Conservation (phyloP, 2,888 invertebrate genomes). For the Drosophila neutralis region DNA sequence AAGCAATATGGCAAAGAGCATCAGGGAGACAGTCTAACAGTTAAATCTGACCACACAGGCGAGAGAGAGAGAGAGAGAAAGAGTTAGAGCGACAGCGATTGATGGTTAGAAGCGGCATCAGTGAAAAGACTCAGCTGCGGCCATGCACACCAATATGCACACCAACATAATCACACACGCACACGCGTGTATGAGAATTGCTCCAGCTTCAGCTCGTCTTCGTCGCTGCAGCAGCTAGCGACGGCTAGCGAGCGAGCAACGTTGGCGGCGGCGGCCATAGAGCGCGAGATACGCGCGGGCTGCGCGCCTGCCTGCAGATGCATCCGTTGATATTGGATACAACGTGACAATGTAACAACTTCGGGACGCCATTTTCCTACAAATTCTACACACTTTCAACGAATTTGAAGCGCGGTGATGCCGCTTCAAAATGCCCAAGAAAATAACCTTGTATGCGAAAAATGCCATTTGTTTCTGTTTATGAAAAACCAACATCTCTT, state of each 20-base stretch:
- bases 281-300: constrained; percentile 16
- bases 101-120: constrained; percentile 33
- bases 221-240: constrained; percentile 1
- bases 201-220: constrained; percentile 14
- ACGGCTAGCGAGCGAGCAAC: constrained; percentile 7
- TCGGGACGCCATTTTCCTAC: constrained; percentile 20
- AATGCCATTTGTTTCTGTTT: constrained; percentile 50
- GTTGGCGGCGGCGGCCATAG: constrained; percentile 9
- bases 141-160: constrained; percentile 14
- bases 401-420: constrained; percentile 29
- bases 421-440: constrained; percentile 37
- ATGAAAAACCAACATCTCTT: constrained; percentile 4
- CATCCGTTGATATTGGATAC: constrained; percentile 14
- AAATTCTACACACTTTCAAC: constrained; percentile 3
- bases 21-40: constrained; percentile 32
- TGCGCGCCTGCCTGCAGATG: constrained; percentile 11
- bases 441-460: constrained; percentile 46
- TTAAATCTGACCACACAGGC: constrained; percentile 31
- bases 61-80: constrained; percentile 21
- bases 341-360: constrained; percentile 1
- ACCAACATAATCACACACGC: constrained; percentile 5
- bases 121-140: constrained; percentile 13
- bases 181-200: not conserved
- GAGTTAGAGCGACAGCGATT: constrained; percentile 6
- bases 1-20: constrained; percentile 34